Evolutionary conservation across 2,888 invertebrate species (phyloP).

Genomic region (Morpho helenor): DNA sequence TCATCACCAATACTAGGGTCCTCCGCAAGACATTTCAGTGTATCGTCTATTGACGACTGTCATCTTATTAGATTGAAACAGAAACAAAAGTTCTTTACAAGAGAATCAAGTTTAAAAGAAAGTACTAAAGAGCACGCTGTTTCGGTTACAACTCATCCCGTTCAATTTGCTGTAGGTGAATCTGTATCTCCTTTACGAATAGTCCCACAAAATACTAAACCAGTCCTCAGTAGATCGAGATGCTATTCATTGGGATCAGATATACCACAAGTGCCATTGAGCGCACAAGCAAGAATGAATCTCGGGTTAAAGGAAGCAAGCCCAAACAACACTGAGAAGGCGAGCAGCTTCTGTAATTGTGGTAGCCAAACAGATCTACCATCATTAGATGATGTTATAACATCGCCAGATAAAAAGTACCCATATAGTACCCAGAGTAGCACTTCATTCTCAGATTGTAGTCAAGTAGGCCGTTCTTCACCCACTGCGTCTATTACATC

Average conservation of each 20-base stretch:
- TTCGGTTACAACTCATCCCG: slow-evolving; percentile 53
- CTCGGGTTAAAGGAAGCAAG: slow-evolving; percentile 80
- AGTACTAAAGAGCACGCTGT: slow-evolving; percentile 52
- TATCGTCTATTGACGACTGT: slow-evolving; percentile 82
- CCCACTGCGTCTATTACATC: slow-evolving; percentile 76
- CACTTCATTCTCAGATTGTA: slow-evolving; percentile 76
- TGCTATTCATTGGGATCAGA: slow-evolving; percentile 84
- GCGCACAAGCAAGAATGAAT: slow-evolving; percentile 82
- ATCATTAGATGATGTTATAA: slow-evolving; percentile 80
- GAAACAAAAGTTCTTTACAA: slow-evolving; percentile 62
- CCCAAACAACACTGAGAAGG: slow-evolving; percentile 56
- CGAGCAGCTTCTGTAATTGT: slow-evolving; percentile 81
- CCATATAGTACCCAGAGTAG: slow-evolving; percentile 68
- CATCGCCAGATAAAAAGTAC: slow-evolving; percentile 66
- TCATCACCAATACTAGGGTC: slow-evolving; percentile 73
- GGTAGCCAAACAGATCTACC: slow-evolving; percentile 86
- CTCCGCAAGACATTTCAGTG: slow-evolving; percentile 83
- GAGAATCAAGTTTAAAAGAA: slow-evolving; percentile 69
- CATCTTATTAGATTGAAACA: slow-evolving; percentile 69
- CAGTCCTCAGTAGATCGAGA: slow-evolving; percentile 63
- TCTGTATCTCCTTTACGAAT: slow-evolving; percentile 74
- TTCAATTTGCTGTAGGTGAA: slow-evolving; percentile 85
- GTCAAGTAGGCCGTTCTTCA: slow-evolving; percentile 75
- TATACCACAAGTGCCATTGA: slow-evolving; percentile 75
- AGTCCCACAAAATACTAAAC: slow-evolving; percentile 45